phyloP scores from a whole-genome alignment of 2,888 invertebrate genomes.

The Eilema depressum region DNA sequence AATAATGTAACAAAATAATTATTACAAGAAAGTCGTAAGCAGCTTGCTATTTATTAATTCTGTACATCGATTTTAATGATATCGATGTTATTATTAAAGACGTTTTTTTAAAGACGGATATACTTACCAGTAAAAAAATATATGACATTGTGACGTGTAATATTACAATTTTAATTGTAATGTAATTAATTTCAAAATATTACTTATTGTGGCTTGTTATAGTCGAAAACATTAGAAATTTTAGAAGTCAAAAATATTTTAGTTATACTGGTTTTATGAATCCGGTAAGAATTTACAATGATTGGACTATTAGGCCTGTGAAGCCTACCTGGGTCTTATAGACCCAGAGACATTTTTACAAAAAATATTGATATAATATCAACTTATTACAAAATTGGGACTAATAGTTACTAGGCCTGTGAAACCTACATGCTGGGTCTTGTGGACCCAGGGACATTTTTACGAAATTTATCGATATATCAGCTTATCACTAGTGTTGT shows the following conservation, averaged over 20 bases:
- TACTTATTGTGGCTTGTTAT: not conserved
- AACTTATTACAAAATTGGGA: not conserved
- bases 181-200: slow-evolving; percentile 3
- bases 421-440: not conserved
- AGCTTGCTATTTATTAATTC: slow-evolving; percentile 10
- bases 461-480: slow-evolving; percentile 7
- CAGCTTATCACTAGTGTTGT: slow-evolving; percentile 9
- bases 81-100: not conserved
- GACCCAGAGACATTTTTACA: not conserved
- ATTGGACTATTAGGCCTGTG: not conserved
- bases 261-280: not conserved
- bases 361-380: slow-evolving; percentile 4
- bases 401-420: not conserved
- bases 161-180: slow-evolving; percentile 15
- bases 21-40: slow-evolving; percentile 10
- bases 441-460: not conserved
- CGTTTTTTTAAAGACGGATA: slow-evolving; percentile 6
- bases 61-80: not conserved
- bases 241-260: not conserved
- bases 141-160: not conserved
- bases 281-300: not conserved
- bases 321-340: not conserved
- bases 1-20: not conserved
- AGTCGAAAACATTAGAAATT: not conserved
- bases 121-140: slow-evolving; percentile 2